Evolutionary conservation across 2,797 vertebrate genomes (phyloP).

Genomic region (Lycodopsis pacificus): DNA sequence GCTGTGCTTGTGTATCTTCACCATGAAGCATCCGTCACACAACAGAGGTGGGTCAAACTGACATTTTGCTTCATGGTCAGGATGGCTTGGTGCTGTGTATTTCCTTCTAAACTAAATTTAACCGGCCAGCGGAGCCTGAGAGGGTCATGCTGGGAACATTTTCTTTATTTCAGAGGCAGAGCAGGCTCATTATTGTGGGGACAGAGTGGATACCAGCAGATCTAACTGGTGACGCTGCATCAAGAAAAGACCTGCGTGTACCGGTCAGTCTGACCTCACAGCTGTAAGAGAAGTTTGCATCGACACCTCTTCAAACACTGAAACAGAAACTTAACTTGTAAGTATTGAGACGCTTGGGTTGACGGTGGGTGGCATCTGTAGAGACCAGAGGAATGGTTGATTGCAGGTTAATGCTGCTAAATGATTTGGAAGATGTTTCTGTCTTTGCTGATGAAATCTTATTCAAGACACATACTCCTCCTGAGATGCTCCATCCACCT

Average conservation of each 20-base stretch:
- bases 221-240: not conserved
- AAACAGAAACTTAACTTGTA: not conserved
- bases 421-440: not conserved
- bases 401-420: not conserved
- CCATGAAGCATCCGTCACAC: not conserved
- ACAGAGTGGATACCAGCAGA: not conserved
- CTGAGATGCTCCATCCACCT: too few relatives aligned
- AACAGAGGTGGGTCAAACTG: conserved; percentile 23
- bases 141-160: not conserved
- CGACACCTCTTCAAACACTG: not conserved
- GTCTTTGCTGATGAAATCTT: not conserved
- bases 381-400: not conserved
- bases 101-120: not conserved
- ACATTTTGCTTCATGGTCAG: conserved; percentile 44
- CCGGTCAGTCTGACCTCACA: conserved; percentile 22
- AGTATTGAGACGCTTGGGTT: not conserved
- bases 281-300: not conserved
- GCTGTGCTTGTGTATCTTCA: not conserved
- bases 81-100: conserved; percentile 12
- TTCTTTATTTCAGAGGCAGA: not conserved
- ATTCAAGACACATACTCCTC: not conserved
- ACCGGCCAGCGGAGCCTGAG: not conserved
- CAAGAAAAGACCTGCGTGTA: not conserved
- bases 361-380: not conserved
- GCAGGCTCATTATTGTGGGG: not conserved